These are phyloP conservation scores for Uria aalge DNA, from an alignment of 2,113 vertebrate genomes.

Conservation along the genomic window DNA sequence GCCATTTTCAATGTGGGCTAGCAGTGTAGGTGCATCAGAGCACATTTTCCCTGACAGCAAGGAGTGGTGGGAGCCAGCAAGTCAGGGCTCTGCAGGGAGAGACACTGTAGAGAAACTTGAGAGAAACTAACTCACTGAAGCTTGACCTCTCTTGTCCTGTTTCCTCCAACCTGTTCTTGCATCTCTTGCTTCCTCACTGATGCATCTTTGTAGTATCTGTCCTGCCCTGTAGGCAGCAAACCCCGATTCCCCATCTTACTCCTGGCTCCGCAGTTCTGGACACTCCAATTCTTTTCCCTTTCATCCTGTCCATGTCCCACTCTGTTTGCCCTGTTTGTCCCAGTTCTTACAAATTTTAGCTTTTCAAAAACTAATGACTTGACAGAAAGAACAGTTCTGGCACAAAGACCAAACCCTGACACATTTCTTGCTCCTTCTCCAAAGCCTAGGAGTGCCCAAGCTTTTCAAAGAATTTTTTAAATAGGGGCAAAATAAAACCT, in stretches of 20 bases:
- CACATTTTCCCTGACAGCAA: background rate
- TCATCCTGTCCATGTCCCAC: background rate
- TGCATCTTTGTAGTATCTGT: background rate
- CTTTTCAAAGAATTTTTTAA: background rate
- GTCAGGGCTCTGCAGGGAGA: background rate
- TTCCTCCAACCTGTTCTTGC: background rate
- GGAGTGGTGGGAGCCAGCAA: background rate
- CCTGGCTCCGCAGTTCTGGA: background rate
- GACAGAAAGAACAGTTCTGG: background rate
- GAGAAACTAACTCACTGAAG: background rate
- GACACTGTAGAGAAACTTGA: background rate
- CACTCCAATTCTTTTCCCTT: background rate
- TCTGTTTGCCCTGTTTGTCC: background rate
- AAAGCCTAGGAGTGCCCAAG: background rate
- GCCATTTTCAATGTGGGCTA: background rate
- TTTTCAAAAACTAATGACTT: background rate
- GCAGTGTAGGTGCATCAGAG: background rate
- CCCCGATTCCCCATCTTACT: background rate
- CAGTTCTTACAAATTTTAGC: background rate
- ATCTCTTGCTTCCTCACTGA: background rate
- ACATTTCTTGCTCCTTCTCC: background rate
- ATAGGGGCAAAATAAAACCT: background rate
- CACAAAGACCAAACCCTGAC: background rate
- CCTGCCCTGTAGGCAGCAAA: background rate
- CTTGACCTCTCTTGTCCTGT: background rate